A percentile compares a stretch with the other conserved stretches of the same genome.
phyloP scores from a whole-genome alignment of 2,797 vertebrate species.

The Taeniopygia guttata region DNA sequence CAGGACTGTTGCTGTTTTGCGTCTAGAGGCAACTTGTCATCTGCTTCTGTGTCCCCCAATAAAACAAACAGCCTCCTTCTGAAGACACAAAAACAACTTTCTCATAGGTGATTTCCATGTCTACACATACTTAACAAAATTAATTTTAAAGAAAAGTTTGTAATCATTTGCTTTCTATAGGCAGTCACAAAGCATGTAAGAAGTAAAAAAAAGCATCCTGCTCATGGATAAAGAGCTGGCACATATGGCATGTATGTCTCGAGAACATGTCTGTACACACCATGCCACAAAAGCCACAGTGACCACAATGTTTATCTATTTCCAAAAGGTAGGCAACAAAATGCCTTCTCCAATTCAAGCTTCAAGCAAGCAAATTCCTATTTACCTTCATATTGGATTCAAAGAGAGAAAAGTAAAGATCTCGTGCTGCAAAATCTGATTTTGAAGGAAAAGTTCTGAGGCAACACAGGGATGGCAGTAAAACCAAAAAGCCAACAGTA shows the following conservation, averaged over 20 bases:
- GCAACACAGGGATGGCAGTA: neutral
- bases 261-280: accelerated
- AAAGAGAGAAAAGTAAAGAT: neutral
- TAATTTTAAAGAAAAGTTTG: neutral
- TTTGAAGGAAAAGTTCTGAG: neutral
- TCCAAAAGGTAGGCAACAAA: neutral
- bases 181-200: neutral
- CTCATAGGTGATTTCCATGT: neutral
- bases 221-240: neutral
- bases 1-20: neutral
- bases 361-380: neutral
- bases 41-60: neutral
- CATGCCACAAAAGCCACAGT: neutral
- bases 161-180: neutral
- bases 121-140: neutral
- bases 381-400: accelerated
- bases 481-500: neutral
- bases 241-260: accelerated
- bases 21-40: neutral
- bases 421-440: neutral
- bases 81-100: neutral
- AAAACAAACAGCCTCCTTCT: neutral
- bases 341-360: neutral
- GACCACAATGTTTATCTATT: accelerated
- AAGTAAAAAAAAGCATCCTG: neutral